A percentile compares a stretch with the other conserved stretches of the same genome.
Evolutionary conservation across 92 coral and sea anemone species (phyloP).

Genomic region (Phymanthus crucifer): DNA sequence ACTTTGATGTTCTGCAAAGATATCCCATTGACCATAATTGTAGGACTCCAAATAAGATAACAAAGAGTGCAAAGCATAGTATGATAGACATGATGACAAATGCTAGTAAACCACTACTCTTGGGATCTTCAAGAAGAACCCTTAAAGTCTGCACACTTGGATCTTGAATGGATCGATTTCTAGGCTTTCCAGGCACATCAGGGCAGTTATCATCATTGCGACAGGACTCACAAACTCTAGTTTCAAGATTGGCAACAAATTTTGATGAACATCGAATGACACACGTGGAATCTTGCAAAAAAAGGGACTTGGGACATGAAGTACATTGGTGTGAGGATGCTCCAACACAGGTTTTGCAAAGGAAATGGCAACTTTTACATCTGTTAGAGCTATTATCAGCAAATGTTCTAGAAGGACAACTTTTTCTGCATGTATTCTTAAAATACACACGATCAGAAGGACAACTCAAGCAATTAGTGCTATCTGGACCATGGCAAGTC

Average conservation of each 20-base stretch:
- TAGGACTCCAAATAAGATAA: conserved; percentile 67
- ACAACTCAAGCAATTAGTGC: conserved; percentile 75
- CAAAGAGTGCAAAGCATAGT: conserved; percentile 46
- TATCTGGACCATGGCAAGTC: conserved; percentile 78
- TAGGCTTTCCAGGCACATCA: conserved; percentile 31
- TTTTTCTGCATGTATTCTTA: conserved; percentile 65
- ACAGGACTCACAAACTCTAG: conserved; percentile 72
- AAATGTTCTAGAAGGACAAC: conserved; percentile 70
- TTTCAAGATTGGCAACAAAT: conserved; percentile 45
- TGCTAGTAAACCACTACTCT: conserved; percentile 40
- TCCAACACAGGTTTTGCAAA: conserved; percentile 79
- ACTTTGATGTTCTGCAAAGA: conserved; percentile 25
- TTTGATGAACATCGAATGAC: conserved; percentile 78
- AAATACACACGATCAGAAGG: conserved; percentile 37
- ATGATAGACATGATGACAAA: conserved; percentile 52
- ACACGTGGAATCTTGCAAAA: conserved; percentile 73
- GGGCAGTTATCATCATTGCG: conserved; percentile 60
- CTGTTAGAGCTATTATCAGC: conserved; percentile 25
- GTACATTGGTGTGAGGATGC: conserved; percentile 59
- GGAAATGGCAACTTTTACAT: conserved; percentile 77
- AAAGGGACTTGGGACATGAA: conserved; percentile 61
- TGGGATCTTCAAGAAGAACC: conserved; percentile 57
- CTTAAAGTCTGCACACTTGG: conserved; percentile 37
- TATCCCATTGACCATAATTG: conserved; percentile 60
- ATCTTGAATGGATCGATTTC: conserved; percentile 69